Conservation (phyloP, 2,113 vertebrate genomes). For the Tupaia tana region DNA sequence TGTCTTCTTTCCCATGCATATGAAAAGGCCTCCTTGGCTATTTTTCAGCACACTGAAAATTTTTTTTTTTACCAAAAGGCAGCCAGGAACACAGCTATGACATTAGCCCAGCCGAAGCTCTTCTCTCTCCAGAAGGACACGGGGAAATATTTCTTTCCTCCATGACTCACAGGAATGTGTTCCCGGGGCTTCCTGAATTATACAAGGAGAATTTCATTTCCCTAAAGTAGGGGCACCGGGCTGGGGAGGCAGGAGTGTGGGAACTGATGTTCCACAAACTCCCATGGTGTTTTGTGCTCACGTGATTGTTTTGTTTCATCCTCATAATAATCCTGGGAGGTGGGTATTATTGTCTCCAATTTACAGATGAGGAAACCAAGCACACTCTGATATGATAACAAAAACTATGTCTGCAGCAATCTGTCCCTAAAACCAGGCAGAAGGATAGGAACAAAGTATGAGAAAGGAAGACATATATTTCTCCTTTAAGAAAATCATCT, state of each 20-base stretch:
- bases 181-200: constrained; percentile 74
- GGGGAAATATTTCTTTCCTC: constrained; percentile 72
- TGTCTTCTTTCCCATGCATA: constrained; percentile 70
- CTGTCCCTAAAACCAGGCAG: background rate
- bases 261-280: background rate
- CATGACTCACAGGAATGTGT: constrained; percentile 71
- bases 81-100: constrained; percentile 67
- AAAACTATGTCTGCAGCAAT: background rate
- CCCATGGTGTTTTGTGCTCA: background rate
- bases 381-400: background rate
- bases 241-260: background rate
- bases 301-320: constrained; percentile 35
- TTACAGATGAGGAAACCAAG: background rate
- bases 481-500: constrained; percentile 9
- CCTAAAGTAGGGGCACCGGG: constrained; percentile 21
- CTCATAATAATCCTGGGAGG: constrained; percentile 20
- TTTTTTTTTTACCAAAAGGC: constrained; percentile 68
- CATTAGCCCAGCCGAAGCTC: constrained; percentile 54
- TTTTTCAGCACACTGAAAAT: constrained; percentile 63
- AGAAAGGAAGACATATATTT: background rate
- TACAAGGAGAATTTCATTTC: constrained; percentile 78
- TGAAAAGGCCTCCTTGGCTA: constrained; percentile 61
- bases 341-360: background rate
- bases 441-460: background rate
- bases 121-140: constrained; percentile 39